Conservation (phyloP, 37 sponge, comb jelly and placozoan genomes). For the Halichondria panicea region DNA sequence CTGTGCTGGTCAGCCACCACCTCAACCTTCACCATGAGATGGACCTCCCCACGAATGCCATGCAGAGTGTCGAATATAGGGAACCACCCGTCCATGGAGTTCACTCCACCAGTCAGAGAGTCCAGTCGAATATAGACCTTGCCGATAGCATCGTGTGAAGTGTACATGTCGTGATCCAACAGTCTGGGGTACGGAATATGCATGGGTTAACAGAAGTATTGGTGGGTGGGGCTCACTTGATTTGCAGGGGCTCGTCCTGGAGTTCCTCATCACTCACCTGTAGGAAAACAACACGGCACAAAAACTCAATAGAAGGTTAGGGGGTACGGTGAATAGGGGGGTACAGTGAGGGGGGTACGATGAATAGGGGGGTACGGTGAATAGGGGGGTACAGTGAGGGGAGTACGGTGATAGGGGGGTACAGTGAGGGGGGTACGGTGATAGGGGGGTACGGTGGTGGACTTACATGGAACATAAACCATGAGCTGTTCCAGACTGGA, state of each 20-base stretch:
- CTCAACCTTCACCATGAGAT: conserved; percentile 72
- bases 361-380: too few species aligned
- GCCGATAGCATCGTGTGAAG: conserved; percentile 90
- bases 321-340: too few species aligned
- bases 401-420: too few species aligned
- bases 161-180: conserved; percentile 89
- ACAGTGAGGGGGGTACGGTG: too few species aligned
- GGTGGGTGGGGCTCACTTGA: conserved; percentile 67
- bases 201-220: background rate
- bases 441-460: too few species aligned
- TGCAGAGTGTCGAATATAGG: conserved; percentile 91
- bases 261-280: conserved; percentile 81
- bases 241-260: conserved; percentile 87
- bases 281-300: background rate
- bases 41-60: conserved; percentile 83
- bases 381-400: too few species aligned
- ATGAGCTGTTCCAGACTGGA: conserved; percentile 78
- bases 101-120: conserved; percentile 15
- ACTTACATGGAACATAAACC: conserved; percentile 62
- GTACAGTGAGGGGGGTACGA: too few species aligned
- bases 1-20: conserved; percentile 62
- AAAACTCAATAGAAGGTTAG: too few species aligned
- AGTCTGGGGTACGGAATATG: too few species aligned
- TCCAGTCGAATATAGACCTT: conserved; percentile 74
- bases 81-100: conserved; percentile 84